phyloP scores from a whole-genome alignment of 1,140 invertebrate genomes.

The Arion vulgaris region DNA sequence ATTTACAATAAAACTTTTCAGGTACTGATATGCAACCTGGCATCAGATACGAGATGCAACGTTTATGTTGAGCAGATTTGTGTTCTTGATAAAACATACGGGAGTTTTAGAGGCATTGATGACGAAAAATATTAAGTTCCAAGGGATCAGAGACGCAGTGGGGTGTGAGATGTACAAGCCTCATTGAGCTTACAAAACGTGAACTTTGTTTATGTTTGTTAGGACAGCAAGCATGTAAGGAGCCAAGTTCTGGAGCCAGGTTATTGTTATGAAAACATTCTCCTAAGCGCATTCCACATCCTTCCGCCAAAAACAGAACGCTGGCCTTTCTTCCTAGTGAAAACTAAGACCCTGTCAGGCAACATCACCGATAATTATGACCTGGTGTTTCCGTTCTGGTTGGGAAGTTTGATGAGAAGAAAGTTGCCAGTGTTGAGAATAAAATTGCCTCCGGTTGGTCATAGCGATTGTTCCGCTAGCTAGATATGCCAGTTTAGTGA shows the following conservation, averaged over 20 bases:
- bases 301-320: background rate
- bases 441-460: background rate
- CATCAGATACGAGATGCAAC: no score
- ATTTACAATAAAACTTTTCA: no score
- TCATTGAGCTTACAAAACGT: background rate
- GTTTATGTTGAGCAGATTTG: no score
- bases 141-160: no score
- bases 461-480: conserved; percentile 11
- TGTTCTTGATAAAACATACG: background rate
- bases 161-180: background rate
- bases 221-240: background rate
- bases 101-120: background rate
- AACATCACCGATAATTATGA: background rate
- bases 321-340: background rate
- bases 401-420: background rate
- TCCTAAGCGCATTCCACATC: background rate
- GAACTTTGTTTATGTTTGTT: background rate
- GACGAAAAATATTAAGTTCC: background rate
- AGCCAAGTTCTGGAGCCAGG: background rate
- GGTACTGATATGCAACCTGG: no score
- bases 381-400: background rate
- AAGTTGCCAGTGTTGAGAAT: background rate
- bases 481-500: conserved; percentile 2
- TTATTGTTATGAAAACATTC: background rate
- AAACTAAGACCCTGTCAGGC: background rate